Percentiles rank a stretch among this genome's conserved stretches.
Evolutionary conservation across 2,113 vertebrate species (phyloP).

Genomic region (Chlorodrepanis virens): DNA sequence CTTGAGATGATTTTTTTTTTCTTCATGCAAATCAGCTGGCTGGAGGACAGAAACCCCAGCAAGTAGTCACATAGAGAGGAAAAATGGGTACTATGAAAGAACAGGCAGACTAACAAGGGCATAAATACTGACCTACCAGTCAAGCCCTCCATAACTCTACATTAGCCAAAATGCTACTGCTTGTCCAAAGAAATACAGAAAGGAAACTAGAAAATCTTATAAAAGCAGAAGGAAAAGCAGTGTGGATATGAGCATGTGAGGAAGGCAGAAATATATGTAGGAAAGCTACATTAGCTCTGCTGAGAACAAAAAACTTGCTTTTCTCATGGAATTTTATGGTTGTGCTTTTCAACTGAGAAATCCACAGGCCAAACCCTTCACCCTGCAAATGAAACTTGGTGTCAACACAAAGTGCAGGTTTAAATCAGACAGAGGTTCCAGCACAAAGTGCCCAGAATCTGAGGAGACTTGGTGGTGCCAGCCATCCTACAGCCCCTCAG

Average conservation of each 20-base stretch:
- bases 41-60: neutral
- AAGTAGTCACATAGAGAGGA: neutral
- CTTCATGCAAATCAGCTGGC: neutral
- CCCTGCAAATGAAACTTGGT: neutral
- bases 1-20: neutral
- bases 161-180: neutral
- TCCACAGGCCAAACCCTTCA: neutral
- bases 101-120: neutral
- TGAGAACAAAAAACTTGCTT: neutral
- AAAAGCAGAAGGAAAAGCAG: neutral
- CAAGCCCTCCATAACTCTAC: neutral
- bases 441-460: neutral
- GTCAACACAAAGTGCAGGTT: neutral
- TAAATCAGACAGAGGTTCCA: neutral
- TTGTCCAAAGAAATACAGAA: neutral
- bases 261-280: accelerated
- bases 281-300: neutral
- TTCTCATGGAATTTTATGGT: neutral
- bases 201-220: neutral
- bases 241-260: neutral
- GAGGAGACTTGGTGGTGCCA: neutral
- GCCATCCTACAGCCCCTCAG: neutral
- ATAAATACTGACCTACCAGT: neutral
- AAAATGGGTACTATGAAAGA: neutral
- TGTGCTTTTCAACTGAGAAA: neutral